Evolutionary conservation across 92 coral and sea anemone genomes (phyloP).

Genomic region (Porites lobata): DNA sequence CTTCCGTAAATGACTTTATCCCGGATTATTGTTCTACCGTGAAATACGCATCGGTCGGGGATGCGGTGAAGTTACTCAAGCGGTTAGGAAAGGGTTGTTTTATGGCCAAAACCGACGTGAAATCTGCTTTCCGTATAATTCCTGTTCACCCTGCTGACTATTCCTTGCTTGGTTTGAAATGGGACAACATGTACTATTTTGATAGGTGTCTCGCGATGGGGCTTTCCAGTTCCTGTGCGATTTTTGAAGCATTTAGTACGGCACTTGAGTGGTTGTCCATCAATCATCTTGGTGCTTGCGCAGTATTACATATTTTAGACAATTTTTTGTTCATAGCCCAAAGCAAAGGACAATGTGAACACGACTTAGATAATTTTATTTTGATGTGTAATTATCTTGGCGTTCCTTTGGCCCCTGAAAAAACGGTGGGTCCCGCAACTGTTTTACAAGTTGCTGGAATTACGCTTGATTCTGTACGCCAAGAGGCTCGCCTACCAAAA

Average conservation of each 20-base stretch:
- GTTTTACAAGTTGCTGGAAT: slow-evolving; percentile 55
- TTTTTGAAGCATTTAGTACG: slow-evolving; percentile 20
- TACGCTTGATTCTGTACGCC: slow-evolving; percentile 30
- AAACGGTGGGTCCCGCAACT: slow-evolving; percentile 48
- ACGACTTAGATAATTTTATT: slow-evolving; percentile 18
- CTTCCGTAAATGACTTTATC: no score
- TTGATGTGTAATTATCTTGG: slow-evolving; percentile 15
- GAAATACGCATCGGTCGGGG: no score
- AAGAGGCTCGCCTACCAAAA: slow-evolving; percentile 50
- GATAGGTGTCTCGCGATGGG: no score
- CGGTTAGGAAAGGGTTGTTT: no score
- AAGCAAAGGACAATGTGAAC: slow-evolving; percentile 7
- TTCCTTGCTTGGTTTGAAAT: no score
- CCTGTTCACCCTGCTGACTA: no score
- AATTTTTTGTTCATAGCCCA: slow-evolving; percentile 58
- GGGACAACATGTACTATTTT: no score
- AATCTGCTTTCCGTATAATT: no score
- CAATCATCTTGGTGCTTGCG: neutral
- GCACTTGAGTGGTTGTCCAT: slow-evolving; percentile 37
- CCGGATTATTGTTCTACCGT: no score
- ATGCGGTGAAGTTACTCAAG: no score
- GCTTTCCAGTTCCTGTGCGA: neutral
- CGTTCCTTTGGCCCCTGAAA: slow-evolving; percentile 31
- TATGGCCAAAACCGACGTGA: no score
- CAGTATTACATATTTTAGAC: slow-evolving; percentile 53